Conservation (phyloP, 1,140 invertebrate genomes). For the Drosophila nikananu region DNA sequence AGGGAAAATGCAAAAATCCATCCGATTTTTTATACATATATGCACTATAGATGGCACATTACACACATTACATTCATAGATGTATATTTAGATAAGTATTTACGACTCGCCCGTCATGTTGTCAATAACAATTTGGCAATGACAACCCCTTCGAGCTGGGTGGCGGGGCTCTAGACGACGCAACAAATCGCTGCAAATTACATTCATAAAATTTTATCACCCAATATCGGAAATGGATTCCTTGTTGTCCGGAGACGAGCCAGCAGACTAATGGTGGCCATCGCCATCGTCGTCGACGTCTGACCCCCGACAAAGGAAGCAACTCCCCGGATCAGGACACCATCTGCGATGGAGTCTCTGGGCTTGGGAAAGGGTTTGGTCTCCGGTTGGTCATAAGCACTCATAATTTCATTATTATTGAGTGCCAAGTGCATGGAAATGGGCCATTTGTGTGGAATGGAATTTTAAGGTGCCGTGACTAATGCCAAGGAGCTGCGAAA, state of each 20-base stretch:
- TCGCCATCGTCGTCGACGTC: constrained; percentile 22
- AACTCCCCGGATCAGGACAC: constrained; percentile 28
- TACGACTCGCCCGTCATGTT: constrained; percentile 72
- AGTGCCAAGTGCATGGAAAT: constrained; percentile 79
- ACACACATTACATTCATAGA: constrained; percentile 49
- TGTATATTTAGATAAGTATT: constrained; percentile 75
- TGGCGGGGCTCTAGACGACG: constrained; percentile 42
- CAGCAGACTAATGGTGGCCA: constrained; percentile 72
- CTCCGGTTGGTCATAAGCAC: constrained; percentile 64
- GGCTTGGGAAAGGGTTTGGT: constrained; percentile 54
- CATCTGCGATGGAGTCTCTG: constrained; percentile 60
- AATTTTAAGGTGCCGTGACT: constrained; percentile 60
- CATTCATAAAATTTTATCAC: constrained; percentile 84
- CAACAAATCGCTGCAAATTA: constrained; percentile 84
- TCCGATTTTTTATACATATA: constrained; percentile 19
- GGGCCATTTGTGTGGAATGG: constrained; percentile 68
- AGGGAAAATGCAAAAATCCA: constrained; percentile 57
- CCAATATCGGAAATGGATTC: constrained; percentile 84
- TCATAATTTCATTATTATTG: constrained; percentile 82
- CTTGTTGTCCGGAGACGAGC: constrained; percentile 54
- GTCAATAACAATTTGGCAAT: constrained; percentile 80
- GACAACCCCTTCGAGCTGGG: constrained; percentile 56
- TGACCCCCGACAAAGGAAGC: constrained; percentile 67
- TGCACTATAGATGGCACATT: constrained; percentile 26
- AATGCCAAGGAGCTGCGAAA: constrained; percentile 24